Base-by-base conservation (phyloP, 2,888 invertebrate genomes). In the Tridacna crocea region DNA sequence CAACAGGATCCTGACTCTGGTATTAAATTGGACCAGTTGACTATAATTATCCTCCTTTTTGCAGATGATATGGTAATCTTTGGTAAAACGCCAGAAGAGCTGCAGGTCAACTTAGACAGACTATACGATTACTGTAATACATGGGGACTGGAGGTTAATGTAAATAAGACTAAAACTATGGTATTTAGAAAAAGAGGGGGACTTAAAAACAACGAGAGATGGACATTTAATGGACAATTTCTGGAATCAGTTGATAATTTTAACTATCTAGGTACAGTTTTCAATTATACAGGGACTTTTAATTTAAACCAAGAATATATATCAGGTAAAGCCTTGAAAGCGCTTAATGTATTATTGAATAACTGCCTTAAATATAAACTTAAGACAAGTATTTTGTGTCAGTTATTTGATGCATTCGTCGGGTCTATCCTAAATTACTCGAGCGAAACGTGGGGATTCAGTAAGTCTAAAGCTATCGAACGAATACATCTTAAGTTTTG, bases 401-500 rank as follows among this genome's bases (percentile, higher is more conserved):
- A 68, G n/a, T 36, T 68, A 15, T 68, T 68, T 72, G 72, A 72
- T 24, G 17, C 72, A 15, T 72, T 72, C 24, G 51, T 48, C 13
- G 47, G 47, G 12, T 51, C 72, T 11, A 51, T 72, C 24, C 24
- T 48, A 15, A 22, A 24, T 51, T 72, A 72, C 24, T 19, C n/a
- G 22, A n/a, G 13, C 13, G 72, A 72, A 48, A 15, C 48, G 11
- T 48, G 47, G 47, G 72, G 72, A 11, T 72, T 22, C 24, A 27
- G 19, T n/a, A 68, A 68, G 36, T 68, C 68, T 22, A 68, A 68
- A 46, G 68, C 22, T 13, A 22, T 61, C 13, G 68, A 68, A 36
- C 17, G 68, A 27, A 68, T 68, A 46, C 68, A 68, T n/a, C 48
- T 72, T 47, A 72, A 72, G 24, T 72, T 72, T 51, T 72, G 72